phyloP scores from a whole-genome alignment of 2,888 invertebrate genomes.

The Pardosa pseudoannulata region DNA sequence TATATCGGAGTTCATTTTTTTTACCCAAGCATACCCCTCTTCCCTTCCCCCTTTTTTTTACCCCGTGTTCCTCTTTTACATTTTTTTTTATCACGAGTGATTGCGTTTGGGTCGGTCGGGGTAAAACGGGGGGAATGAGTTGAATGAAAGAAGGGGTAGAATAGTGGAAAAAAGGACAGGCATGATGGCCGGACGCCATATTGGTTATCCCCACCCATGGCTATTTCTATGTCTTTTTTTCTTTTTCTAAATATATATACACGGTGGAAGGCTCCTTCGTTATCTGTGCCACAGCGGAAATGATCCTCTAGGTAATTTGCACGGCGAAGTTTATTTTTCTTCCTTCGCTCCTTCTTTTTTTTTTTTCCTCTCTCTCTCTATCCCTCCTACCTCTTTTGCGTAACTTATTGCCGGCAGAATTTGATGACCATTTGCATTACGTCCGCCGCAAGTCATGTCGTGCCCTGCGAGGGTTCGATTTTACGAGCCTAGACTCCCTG shows the following conservation, averaged over 20 bases:
- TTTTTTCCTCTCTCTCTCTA: background rate
- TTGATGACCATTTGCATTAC: constrained; percentile 13
- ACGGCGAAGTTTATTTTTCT: background rate
- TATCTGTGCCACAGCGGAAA: constrained; percentile 63
- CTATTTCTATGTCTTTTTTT: constrained; percentile 38
- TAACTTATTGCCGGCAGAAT: constrained; percentile 3
- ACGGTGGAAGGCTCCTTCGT: constrained; percentile 38
- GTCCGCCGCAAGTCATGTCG: background rate
- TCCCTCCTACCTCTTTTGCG: background rate
- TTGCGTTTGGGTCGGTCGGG: constrained; percentile 70
- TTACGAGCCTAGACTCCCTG: background rate
- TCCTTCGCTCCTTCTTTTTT: background rate
- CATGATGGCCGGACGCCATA: constrained; percentile 68
- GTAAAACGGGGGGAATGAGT: constrained; percentile 68
- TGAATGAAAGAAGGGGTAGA: constrained; percentile 62
- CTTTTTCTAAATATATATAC: background rate
- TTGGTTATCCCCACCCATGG: constrained; percentile 57
- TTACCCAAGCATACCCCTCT: constrained; percentile 23
- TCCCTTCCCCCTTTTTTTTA: constrained; percentile 27
- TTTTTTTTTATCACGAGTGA: constrained; percentile 57
- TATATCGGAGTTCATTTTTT: constrained; percentile 64
- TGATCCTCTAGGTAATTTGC: constrained; percentile 50
- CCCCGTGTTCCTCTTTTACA: constrained; percentile 25
- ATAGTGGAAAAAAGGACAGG: constrained; percentile 25
- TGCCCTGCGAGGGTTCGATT: background rate